Evolutionary conservation across 64 coral and sea anemone species (phyloP).

Genomic region (Anthopleura sola): DNA sequence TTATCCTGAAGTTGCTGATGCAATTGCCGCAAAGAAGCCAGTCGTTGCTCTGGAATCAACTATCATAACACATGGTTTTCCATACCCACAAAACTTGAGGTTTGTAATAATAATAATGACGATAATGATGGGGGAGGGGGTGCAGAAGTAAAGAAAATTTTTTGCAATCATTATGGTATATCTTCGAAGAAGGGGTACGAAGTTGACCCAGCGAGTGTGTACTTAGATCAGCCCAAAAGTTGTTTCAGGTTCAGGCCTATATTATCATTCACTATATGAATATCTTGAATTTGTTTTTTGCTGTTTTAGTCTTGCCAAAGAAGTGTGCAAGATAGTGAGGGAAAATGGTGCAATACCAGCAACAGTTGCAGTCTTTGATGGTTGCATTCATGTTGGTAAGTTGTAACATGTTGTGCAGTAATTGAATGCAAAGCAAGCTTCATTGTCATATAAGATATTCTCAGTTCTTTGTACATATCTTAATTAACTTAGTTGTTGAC

Average conservation of each 20-base stretch:
- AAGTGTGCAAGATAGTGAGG: conserved; percentile 70
- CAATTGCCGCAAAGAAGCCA: conserved; percentile 67
- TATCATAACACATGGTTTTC: conserved; percentile 92
- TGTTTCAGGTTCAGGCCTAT: neutral
- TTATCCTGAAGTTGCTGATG: conserved; percentile 80
- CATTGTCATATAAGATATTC: too few relatives aligned
- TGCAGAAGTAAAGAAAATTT: too few relatives aligned
- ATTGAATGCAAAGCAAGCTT: too few relatives aligned
- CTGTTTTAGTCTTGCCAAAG: conserved; percentile 60
- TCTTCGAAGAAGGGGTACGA: too few relatives aligned
- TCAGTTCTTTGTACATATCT: too few relatives aligned
- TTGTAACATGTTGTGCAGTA: too few relatives aligned
- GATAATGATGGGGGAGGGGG: too few relatives aligned
- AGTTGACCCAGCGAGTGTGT: too few relatives aligned
- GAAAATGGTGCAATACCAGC: conserved; percentile 84
- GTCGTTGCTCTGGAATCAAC: conserved; percentile 94
- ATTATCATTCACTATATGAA: neutral
- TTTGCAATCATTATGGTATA: too few relatives aligned
- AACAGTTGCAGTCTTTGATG: conserved; percentile 85
- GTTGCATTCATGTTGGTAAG: conserved; percentile 85
- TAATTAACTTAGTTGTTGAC: too few relatives aligned
- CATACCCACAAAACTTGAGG: conserved; percentile 93
- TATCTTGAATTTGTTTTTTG: neutral
- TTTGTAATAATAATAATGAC: conserved; percentile 16
- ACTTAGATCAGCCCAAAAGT: neutral